Evolutionary conservation across 1,140 invertebrate genomes (phyloP).

Genomic region (Tetramorium simillimum): DNA sequence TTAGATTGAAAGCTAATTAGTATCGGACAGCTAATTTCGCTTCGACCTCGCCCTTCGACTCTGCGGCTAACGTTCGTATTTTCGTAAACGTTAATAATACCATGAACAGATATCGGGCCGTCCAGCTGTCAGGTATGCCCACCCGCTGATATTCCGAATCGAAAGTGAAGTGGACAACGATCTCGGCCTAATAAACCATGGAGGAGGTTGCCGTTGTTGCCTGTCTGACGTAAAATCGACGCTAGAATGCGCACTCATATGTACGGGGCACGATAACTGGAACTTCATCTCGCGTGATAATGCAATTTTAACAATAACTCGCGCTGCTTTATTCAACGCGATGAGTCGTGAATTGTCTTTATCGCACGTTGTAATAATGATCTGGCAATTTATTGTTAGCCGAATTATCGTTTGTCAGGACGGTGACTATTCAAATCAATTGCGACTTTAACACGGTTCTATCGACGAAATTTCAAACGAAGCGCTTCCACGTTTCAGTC

Average conservation of each 20-base stretch:
- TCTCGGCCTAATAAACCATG: slow-evolving; percentile 49
- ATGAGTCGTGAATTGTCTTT: background rate
- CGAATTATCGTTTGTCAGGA: background rate
- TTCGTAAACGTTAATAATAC: slow-evolving; percentile 76
- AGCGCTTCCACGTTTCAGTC: background rate
- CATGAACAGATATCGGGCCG: slow-evolving; percentile 69
- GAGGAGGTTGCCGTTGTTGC: slow-evolving; percentile 34
- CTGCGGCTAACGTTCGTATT: slow-evolving; percentile 57
- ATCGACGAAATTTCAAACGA: background rate
- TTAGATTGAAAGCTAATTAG: slow-evolving; percentile 76
- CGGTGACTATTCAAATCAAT: background rate
- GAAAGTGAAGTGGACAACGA: slow-evolving; percentile 69
- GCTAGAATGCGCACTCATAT: slow-evolving; percentile 22
- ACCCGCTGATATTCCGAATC: slow-evolving; percentile 74
- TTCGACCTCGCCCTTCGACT: slow-evolving; percentile 59
- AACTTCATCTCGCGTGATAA: background rate
- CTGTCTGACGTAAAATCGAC: slow-evolving; percentile 22
- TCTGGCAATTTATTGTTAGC: background rate
- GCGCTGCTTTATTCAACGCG: background rate
- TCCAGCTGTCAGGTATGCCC: slow-evolving; percentile 72
- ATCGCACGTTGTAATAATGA: background rate
- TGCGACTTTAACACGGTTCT: background rate
- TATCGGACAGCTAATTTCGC: slow-evolving; percentile 74
- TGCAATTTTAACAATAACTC: slow-evolving; percentile 30
- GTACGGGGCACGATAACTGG: background rate